phyloP scores from a whole-genome alignment of 2,888 invertebrate species.

The Plagodis pulveraria region DNA sequence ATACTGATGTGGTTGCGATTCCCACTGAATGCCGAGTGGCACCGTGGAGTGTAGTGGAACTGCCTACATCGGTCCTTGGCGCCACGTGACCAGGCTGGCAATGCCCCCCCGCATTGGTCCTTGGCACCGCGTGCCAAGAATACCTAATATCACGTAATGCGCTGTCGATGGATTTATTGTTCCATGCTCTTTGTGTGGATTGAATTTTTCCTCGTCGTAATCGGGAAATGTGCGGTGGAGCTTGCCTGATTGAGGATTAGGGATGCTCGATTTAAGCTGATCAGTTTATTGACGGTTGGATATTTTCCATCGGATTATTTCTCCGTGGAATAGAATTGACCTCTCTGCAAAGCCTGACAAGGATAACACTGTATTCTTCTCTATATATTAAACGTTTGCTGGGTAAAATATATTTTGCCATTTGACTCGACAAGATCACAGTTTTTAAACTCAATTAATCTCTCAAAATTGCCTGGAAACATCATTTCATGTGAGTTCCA shows the following conservation, averaged over 20 bases:
- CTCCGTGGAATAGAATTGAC: not conserved
- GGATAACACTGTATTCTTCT: no score
- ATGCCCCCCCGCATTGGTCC: slow-evolving; percentile 51
- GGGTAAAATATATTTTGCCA: no score
- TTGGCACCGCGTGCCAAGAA: slow-evolving; percentile 36
- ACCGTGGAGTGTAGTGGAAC: slow-evolving; percentile 46
- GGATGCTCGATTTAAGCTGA: slow-evolving; percentile 17
- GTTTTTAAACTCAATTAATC: no score
- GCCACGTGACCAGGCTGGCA: slow-evolving; percentile 44
- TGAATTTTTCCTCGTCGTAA: slow-evolving; percentile 30
- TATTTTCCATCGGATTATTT: not conserved
- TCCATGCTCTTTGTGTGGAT: slow-evolving; percentile 46
- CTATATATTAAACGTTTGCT: no score
- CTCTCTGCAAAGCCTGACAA: no score
- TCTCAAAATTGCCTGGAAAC: no score
- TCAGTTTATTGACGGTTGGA: not conserved
- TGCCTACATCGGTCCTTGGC: slow-evolving; percentile 57
- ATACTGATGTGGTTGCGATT: slow-evolving; percentile 56
- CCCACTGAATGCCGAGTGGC: slow-evolving; percentile 51
- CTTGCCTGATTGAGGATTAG: slow-evolving; percentile 21
- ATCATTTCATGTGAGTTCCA: no score
- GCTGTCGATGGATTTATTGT: slow-evolving; percentile 57
- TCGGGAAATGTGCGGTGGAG: slow-evolving; percentile 15
- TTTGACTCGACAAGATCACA: no score
- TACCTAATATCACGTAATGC: slow-evolving; percentile 40